phyloP scores from a whole-genome alignment of 2,888 invertebrate genomes.

The Tetragonisca angustula region DNA sequence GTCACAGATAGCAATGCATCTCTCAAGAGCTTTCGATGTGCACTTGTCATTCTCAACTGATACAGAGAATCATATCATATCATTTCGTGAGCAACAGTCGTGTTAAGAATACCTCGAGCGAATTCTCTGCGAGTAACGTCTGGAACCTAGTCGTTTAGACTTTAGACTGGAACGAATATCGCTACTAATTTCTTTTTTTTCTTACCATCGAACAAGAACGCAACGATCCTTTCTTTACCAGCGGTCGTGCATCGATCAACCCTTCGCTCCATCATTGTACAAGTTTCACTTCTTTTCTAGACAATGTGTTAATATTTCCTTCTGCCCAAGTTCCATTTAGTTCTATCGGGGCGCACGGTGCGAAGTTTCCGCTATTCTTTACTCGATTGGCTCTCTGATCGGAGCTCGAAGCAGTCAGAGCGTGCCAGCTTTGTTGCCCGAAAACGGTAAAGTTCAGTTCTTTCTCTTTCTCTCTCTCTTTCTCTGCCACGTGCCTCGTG shows the following conservation, averaged over 20 bases:
- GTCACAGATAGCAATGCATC: no score
- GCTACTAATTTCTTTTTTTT: not conserved
- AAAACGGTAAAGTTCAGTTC: conserved; percentile 23
- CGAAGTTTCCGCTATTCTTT: conserved; percentile 27
- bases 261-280: not conserved
- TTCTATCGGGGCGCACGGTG: not conserved
- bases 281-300: not conserved
- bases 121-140: not conserved
- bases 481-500: conserved; percentile 5
- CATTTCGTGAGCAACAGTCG: no score
- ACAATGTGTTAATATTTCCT: conserved; percentile 26
- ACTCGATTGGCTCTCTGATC: conserved; percentile 20
- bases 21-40: no score
- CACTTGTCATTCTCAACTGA: no score
- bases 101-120: not conserved
- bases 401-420: not conserved
- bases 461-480: no score
- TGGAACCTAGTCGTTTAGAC: not conserved
- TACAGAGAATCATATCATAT: no score
- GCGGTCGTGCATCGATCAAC: not conserved
- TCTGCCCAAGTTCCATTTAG: conserved; percentile 5
- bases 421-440: conserved; percentile 24
- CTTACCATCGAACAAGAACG: not conserved
- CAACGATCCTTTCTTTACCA: not conserved
- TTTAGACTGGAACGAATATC: not conserved